These are phyloP conservation scores for Piaya cayana DNA, from an alignment of 2,113 vertebrate species.

Conservation along the genomic window DNA sequence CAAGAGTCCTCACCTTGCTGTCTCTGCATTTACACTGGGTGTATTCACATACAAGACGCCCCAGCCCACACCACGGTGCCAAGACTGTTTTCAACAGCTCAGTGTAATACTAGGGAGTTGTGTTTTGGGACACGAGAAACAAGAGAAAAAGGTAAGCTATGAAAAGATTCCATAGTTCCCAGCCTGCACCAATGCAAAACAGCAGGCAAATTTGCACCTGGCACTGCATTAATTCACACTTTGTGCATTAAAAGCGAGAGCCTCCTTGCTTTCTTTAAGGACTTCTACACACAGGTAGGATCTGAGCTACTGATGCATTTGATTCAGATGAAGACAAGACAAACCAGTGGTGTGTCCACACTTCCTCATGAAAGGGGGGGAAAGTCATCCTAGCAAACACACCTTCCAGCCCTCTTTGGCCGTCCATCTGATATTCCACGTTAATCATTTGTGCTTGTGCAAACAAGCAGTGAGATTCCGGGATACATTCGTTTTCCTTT, in stretches of 20 bases:
- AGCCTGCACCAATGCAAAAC: neutral
- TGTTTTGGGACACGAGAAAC: neutral
- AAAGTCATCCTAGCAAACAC: neutral
- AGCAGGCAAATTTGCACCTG: neutral
- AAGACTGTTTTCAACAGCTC: neutral
- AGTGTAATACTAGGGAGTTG: neutral
- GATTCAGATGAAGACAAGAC: neutral
- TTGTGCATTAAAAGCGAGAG: neutral
- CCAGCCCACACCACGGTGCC: neutral
- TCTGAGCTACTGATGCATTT: neutral
- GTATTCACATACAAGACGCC: rapidly evolving
- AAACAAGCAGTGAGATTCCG: constrained; percentile 58
- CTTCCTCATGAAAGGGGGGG: neutral
- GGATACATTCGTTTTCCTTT: constrained; percentile 40
- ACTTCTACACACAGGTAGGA: neutral
- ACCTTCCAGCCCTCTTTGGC: neutral
- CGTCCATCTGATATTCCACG: neutral
- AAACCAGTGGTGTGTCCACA: neutral
- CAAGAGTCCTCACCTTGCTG: neutral
- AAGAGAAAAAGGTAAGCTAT: neutral
- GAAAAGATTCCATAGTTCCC: neutral
- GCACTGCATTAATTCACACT: neutral
- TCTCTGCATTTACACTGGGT: neutral
- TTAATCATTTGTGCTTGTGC: constrained; percentile 50
- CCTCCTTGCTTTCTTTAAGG: neutral